Percentiles rank a stretch among this genome's conserved stretches.
These are phyloP conservation scores for Platynereis dumerilii DNA, from an alignment of 2,888 invertebrate genomes.

Conservation along the genomic window DNA sequence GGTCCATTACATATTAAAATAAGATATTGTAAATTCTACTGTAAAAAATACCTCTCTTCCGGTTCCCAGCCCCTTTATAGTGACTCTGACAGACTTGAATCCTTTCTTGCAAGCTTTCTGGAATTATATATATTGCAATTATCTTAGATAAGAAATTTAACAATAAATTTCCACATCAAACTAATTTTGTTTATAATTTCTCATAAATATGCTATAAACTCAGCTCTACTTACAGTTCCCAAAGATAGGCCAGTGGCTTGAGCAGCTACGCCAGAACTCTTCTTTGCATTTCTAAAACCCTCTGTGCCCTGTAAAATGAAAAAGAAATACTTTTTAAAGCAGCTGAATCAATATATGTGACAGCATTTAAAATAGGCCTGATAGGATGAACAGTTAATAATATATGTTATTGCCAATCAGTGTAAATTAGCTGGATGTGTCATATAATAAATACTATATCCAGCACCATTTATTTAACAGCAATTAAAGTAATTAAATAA, in stretches of 20 bases:
- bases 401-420: no score
- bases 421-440: no score
- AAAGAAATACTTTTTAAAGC: not conserved
- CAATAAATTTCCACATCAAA: no score
- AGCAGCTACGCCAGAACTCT: conserved; percentile 96
- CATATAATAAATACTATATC: no score
- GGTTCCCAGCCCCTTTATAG: conserved; percentile 84
- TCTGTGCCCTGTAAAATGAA: conserved; percentile 80
- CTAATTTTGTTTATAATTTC: not conserved
- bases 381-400: no score
- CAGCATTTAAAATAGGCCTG: no score
- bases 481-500: no score
- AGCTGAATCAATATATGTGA: no score
- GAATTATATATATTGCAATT: no score
- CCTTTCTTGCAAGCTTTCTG: conserved; percentile 68
- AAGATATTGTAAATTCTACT: not conserved
- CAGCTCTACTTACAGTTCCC: conserved; percentile 42
- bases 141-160: no score
- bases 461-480: no score
- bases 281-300: conserved; percentile 92
- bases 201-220: not conserved
- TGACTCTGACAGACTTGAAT: conserved; percentile 77
- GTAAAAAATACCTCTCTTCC: conserved; percentile 78
- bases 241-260: conserved; percentile 83
- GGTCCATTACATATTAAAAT: not conserved